Evolutionary conservation across 2,888 invertebrate species (phyloP), one percentile per base, ranked within the genome.

Genomic region (Neoscelio sp.): DNA sequence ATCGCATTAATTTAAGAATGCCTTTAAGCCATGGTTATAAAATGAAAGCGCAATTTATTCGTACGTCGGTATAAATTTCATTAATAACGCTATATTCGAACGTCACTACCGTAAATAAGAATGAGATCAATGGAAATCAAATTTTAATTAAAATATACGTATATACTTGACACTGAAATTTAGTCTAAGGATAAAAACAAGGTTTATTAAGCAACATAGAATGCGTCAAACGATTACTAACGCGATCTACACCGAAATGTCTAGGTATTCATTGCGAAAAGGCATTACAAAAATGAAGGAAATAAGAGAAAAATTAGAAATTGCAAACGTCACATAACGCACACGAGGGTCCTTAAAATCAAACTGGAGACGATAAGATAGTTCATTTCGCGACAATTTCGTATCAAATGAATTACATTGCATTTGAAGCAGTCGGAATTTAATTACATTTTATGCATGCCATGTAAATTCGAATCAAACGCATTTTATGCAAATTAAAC

Each of bases 391-490:
- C 10, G 33, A 10, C 30, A 18, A 52, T 2, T 33, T 15, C 33
- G 18, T 18, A 18, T 52, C 17, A 18, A 18, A 33, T 13, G 17
- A 23, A 33, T 33, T 52, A 52, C 26, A 18, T n/a, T 10, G 52
- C 18, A 18, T 17, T 15, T 33, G 10, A 52, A 13, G 48, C 28
- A 28, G 15, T n/a, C 28, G 13, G 18, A 52, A 52, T 52, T 17
- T 52, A 30, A 52, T 52, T 52, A 52, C 33, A 52, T 33, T 52
- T 52, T 52, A 52, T 52, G 33, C 26, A 52, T 18, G 8, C 33
- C 15, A 10, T 18, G 33, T 30, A 33, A 52, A 33, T 18, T 17
- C 1, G 12, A 1, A 17, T 10, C 10, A 23, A 44, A 10, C 23
- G 7, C 12, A 23, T 44, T 23, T n/a, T 23, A 2, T 23, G 44